A percentile compares a stretch with the other conserved stretches of the same genome.
These are phyloP conservation scores for Chrysomela aeneicollis DNA, from an alignment of 2,888 invertebrate species.

Conservation along the genomic window DNA sequence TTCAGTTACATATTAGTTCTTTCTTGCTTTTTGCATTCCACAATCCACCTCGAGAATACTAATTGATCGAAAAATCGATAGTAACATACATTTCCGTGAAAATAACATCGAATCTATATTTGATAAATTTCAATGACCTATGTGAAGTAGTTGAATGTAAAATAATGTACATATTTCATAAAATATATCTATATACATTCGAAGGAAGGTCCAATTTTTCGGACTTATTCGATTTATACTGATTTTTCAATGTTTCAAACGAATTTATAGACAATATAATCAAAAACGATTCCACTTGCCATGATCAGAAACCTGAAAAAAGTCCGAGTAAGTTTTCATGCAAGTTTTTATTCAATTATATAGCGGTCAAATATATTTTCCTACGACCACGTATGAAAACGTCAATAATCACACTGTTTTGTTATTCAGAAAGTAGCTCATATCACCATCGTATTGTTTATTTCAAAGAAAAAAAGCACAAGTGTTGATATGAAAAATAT, in stretches of 20 bases:
- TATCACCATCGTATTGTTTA: too few relatives aligned
- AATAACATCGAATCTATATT: neutral
- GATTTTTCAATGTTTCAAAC: conserved; percentile 38
- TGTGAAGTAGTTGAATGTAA: neutral
- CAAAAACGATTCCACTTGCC: conserved; percentile 38
- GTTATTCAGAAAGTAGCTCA: too few relatives aligned
- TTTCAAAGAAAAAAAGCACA: too few relatives aligned
- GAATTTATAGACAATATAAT: conserved; percentile 57
- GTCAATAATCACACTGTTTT: too few relatives aligned
- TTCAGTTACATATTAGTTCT: too few relatives aligned
- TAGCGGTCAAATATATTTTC: too few relatives aligned
- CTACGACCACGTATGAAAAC: too few relatives aligned
- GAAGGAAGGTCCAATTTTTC: conserved; percentile 7
- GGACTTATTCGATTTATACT: conserved; percentile 24
- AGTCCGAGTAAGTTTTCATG: neutral
- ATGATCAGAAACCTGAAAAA: conserved; percentile 29
- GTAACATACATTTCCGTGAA: neutral
- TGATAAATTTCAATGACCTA: neutral
- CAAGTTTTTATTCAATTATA: too few relatives aligned
- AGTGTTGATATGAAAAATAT: too few relatives aligned
- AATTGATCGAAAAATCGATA: too few relatives aligned
- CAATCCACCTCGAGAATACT: too few relatives aligned
- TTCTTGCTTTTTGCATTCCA: too few relatives aligned
- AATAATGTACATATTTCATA: conserved; percentile 30
- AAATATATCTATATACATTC: neutral